These are phyloP conservation scores for Amaurobius ferox DNA, from an alignment of 2,888 invertebrate species.

Conservation along the genomic window DNA sequence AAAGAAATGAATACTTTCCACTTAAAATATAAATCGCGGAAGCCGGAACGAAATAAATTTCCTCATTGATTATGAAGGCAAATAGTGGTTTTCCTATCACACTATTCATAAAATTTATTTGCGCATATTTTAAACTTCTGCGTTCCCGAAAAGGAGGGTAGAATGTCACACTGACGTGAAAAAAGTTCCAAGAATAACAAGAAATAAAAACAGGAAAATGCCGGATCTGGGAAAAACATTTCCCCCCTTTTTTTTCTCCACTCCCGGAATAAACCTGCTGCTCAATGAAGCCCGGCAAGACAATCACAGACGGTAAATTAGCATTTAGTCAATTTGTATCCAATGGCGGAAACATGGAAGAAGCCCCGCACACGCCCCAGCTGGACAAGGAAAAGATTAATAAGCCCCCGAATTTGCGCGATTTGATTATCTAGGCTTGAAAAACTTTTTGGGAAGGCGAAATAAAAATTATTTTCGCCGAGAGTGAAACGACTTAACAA, in stretches of 20 bases:
- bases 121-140: not conserved
- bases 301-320: conserved; percentile 68
- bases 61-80: not conserved
- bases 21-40: too few species aligned
- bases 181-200: not conserved
- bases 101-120: conserved; percentile 1
- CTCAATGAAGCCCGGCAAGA: conserved; percentile 64
- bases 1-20: too few species aligned
- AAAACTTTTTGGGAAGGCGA: conserved; percentile 62
- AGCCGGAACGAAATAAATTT: not conserved
- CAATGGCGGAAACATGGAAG: conserved; percentile 55
- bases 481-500: conserved; percentile 71
- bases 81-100: not conserved
- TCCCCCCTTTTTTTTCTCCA: conserved; percentile 8
- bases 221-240: not conserved
- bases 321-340: conserved; percentile 71
- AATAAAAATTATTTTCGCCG: conserved; percentile 72
- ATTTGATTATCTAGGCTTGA: conserved; percentile 69
- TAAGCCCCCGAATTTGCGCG: conserved; percentile 65
- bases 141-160: conserved; percentile 1
- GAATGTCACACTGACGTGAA: not conserved
- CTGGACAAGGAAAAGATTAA: conserved; percentile 69
- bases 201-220: conserved; percentile 5
- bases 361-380: conserved; percentile 25
- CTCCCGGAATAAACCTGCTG: conserved; percentile 28